Evolutionary conservation across 2,113 vertebrate genomes (phyloP), one percentile per base, ranked within the genome.

Genomic region (Serilophus lunatus): DNA sequence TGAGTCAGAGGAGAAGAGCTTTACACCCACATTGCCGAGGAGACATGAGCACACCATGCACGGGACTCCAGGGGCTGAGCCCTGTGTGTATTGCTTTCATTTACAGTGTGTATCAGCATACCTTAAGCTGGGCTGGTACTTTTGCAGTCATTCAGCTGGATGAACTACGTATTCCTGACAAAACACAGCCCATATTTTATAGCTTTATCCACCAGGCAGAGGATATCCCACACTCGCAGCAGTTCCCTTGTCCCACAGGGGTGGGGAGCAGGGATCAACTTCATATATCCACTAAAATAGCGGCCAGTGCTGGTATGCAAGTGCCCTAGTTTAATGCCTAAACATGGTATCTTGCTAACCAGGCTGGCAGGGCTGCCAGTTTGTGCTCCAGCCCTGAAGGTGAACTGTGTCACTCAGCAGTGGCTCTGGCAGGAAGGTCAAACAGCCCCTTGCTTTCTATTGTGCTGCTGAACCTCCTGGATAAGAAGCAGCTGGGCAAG

Each of bases 341-440:
- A 97, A 94, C 96, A 96, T 95, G 95, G 95, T 96, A 95, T 95
- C 95, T 96, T 45, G 64, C 95, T 91, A 91, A 47, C 95, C 93
- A 91, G 90, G 91, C 94, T 96, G 89, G 94, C 89, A 95, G 90
- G 87, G 84, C 95, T 90, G 94, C 93, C 90, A 90, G 85, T 90
- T 90, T 24, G 3, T 79, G 26, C 93, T 90, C 64, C 93, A 88
- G 84, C 85, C 93, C 91, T 95, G 94, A 96, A 97, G 93, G 96
- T 97, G 96, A 96, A 94, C n/a, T 63, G 82, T 22, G 96, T 92
- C 94, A 86, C 91, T 69, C 66, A 31, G 87, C 66, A 44, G 92
- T 61, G 86, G 68, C 72, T 92, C 59, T 4, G 2, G 84, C 82
- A 15, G 68, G 90, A 94, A 95, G 96, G 96, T 94, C 92, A 94